A percentile compares a stretch with the other conserved stretches of the same genome.
phyloP scores from a whole-genome alignment of 2,113 vertebrate species.

The Aspidoscelis tigris region DNA sequence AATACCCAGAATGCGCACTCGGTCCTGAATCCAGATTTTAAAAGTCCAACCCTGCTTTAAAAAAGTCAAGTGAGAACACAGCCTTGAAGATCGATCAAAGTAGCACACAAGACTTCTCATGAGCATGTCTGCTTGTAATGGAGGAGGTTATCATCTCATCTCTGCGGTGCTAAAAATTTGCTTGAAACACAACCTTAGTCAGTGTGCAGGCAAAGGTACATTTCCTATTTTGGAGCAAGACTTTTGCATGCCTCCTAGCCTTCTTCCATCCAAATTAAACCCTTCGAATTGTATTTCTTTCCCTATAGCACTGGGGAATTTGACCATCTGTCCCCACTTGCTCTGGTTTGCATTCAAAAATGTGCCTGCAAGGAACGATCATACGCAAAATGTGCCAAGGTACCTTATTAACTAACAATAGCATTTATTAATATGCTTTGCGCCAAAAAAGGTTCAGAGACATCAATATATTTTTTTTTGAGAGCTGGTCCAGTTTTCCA shows the following conservation, averaged over 20 bases:
- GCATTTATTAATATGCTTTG: neutral
- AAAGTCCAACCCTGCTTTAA: too few species aligned
- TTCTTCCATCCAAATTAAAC: neutral
- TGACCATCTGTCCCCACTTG: constrained; percentile 43
- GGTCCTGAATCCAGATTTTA: too few species aligned
- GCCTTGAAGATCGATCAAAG: too few species aligned
- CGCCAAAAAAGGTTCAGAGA: constrained; percentile 15
- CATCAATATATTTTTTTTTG: constrained; percentile 51
- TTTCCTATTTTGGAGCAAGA: too few species aligned
- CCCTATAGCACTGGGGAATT: constrained; percentile 6
- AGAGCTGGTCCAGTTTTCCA: constrained; percentile 57
- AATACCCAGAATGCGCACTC: too few species aligned
- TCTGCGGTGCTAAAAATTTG: too few species aligned
- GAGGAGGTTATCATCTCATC: too few species aligned
- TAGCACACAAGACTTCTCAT: too few species aligned
- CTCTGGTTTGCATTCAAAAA: constrained; percentile 29
- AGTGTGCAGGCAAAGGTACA: too few species aligned
- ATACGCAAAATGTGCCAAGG: neutral
- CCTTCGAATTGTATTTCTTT: constrained; percentile 1
- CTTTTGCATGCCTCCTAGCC: neutral
- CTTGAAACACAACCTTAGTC: constrained; percentile 31
- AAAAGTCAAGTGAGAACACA: too few species aligned
- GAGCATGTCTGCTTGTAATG: too few species aligned
- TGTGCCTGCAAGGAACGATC: constrained; percentile 22
- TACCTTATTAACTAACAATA: constrained; percentile 5